Evolutionary conservation across 1,140 invertebrate species (phyloP).

Genomic region (Matsumurasca onukii): DNA sequence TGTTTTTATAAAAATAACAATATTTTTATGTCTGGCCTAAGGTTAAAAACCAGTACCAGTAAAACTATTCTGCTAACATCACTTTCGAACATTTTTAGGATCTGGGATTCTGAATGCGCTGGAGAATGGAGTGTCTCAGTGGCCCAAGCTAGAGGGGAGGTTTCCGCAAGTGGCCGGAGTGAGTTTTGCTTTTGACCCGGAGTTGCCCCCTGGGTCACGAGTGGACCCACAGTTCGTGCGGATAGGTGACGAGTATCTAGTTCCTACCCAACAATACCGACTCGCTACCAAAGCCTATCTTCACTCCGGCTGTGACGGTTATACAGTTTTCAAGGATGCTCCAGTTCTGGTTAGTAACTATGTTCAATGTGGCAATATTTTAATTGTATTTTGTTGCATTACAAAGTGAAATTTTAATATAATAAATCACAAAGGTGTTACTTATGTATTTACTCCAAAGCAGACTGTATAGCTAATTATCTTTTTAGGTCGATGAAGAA

Average conservation of each 20-base stretch:
- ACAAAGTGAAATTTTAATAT: too few species aligned
- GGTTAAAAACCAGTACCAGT: too few species aligned
- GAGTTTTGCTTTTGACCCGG: constrained; percentile 82
- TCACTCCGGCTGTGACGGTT: constrained; percentile 80
- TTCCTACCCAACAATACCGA: constrained; percentile 68
- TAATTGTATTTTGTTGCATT: too few species aligned
- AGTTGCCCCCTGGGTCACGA: constrained; percentile 64
- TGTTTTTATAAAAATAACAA: too few species aligned
- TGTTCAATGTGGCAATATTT: too few species aligned
- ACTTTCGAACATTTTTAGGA: constrained; percentile 51
- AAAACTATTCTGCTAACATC: neutral
- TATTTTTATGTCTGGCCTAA: too few species aligned
- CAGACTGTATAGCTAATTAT: too few species aligned
- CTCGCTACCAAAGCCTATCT: constrained; percentile 82
- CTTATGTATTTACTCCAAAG: too few species aligned
- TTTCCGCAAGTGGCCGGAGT: constrained; percentile 83
- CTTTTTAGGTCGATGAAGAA: constrained; percentile 72
- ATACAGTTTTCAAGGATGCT: constrained; percentile 71
- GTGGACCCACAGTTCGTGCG: constrained; percentile 71
- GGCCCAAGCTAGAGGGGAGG: constrained; percentile 77
- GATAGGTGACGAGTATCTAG: constrained; percentile 81
- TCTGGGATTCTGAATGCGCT: constrained; percentile 67
- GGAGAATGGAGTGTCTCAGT: constrained; percentile 77
- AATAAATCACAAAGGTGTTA: too few species aligned
- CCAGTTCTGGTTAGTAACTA: constrained; percentile 69